Base-by-base conservation (phyloP, 1,140 invertebrate species). In the Bombyx mandarina region DNA sequence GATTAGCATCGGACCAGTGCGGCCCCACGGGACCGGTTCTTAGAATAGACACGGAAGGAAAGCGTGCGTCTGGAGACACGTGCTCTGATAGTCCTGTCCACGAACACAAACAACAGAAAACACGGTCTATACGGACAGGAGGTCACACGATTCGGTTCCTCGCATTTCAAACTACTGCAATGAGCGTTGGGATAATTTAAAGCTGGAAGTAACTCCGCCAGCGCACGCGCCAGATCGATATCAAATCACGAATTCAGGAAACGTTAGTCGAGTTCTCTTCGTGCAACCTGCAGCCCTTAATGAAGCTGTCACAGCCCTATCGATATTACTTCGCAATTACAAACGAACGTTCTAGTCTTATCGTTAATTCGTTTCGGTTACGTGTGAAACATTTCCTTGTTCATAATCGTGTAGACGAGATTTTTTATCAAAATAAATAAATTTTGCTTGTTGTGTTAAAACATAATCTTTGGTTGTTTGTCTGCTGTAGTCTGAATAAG, bases 11-110 rank as follows among this genome's bases (percentile, higher is more conserved):
- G 75, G 68, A 63, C 69, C 69, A 67, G 71, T 77, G 74, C 80
- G 77, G 81, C 80, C 81, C 66, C 76, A 57, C 66, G 71, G 73
- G 72, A 63, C 65, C 60, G 56, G 42, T 54, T 63, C 77, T 77
- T 66, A 82, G 77, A 87, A 87, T 87, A 87, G 77, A 84, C 76
- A 71, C 84, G 82, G 82, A 87, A 87, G 79, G 80, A 85, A 85
- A 84, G 82, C 75, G 70, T 73, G 69, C 70, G 73, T 68, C 61
- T 71, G 68, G 75, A 77, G 77, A 82, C 80, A 80, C 81, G 79
- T 79, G 79, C 73, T 77, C 67, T 66, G 73, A 74, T 76, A 71
- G 72, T 63, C 60, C 61, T 53, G 64, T 58, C 66, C 55, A 72
- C 66, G 67, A 45, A 54, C 59, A 61, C 51, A 60, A 53, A 57